Conservation (phyloP, 1,140 invertebrate species). For the Philopotamus ludificatus region DNA sequence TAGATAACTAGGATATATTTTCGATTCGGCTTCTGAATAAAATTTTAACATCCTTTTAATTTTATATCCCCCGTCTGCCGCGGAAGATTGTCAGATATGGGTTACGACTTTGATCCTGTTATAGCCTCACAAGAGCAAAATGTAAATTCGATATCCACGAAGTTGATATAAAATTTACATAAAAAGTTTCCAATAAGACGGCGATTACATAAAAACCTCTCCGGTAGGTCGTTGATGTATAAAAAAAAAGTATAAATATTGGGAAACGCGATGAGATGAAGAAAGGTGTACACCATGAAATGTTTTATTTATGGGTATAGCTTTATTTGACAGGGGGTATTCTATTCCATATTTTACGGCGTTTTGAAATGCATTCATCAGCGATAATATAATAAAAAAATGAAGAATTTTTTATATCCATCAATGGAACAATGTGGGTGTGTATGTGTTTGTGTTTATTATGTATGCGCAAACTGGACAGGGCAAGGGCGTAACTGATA, state of each 20-base stretch:
- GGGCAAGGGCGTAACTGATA: no score
- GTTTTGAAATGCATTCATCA: not conserved
- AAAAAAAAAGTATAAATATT: not conserved
- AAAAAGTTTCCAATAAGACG: slow-evolving; percentile 11
- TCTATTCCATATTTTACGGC: not conserved
- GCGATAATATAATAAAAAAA: no score
- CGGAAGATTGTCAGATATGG: not conserved
- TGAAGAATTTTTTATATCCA: no score
- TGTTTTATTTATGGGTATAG: not conserved
- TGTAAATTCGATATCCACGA: slow-evolving; percentile 10
- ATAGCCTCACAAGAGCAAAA: not conserved
- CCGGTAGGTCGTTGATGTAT: not conserved
- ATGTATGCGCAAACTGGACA: no score
- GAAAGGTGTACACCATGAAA: not conserved
- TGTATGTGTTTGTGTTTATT: no score
- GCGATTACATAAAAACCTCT: slow-evolving; percentile 1
- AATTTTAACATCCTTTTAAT: not conserved
- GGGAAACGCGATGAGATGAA: not conserved
- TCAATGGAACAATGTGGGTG: no score
- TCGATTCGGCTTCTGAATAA: no score
- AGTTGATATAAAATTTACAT: slow-evolving; percentile 8
- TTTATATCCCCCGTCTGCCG: not conserved
- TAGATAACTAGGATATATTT: no score
- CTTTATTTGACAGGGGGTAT: not conserved
- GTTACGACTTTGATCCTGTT: not conserved